Conservation (phyloP, 2,888 invertebrate genomes). For the Fragum fragum region DNA sequence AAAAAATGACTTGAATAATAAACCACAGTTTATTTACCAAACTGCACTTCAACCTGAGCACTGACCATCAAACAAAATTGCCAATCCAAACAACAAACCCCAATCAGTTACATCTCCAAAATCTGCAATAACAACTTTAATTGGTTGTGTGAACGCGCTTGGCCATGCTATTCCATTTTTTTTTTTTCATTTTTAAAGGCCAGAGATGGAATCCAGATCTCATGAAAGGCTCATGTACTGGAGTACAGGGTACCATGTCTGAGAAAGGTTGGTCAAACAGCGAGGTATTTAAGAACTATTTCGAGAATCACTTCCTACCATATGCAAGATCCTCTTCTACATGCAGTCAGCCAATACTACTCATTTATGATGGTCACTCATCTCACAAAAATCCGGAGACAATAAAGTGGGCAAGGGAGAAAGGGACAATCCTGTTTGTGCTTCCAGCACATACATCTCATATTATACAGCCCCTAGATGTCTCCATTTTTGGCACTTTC, state of each 20-base stretch:
- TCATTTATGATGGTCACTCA: constrained; percentile 35
- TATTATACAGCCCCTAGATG: constrained; percentile 43
- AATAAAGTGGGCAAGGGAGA: constrained; percentile 37
- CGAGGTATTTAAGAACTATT: constrained; percentile 31
- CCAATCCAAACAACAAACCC: constrained; percentile 13
- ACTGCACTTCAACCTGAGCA: constrained; percentile 45
- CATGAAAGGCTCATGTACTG: constrained; percentile 30
- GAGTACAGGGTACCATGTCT: constrained; percentile 27
- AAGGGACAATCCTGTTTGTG: constrained; percentile 15
- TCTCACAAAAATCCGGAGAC: constrained; percentile 33
- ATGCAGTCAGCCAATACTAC: constrained; percentile 10
- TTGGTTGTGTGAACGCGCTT: constrained; percentile 47
- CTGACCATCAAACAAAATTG: constrained; percentile 31
- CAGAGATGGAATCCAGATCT: constrained; percentile 32
- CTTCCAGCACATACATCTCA: constrained; percentile 8
- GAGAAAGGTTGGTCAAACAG: constrained; percentile 44
- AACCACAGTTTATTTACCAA: constrained; percentile 42
- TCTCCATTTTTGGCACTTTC: constrained; percentile 43
- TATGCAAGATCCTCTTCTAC: not conserved
- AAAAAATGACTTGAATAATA: constrained; percentile 33
- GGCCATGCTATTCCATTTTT: constrained; percentile 35
- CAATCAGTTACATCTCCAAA: constrained; percentile 41
- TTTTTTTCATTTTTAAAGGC: constrained; percentile 47
- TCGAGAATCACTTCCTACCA: constrained; percentile 40
- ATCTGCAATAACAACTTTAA: constrained; percentile 40